These are phyloP conservation scores for Agrotis ipsilon DNA, from an alignment of 2,888 invertebrate species.

Conservation along the genomic window DNA sequence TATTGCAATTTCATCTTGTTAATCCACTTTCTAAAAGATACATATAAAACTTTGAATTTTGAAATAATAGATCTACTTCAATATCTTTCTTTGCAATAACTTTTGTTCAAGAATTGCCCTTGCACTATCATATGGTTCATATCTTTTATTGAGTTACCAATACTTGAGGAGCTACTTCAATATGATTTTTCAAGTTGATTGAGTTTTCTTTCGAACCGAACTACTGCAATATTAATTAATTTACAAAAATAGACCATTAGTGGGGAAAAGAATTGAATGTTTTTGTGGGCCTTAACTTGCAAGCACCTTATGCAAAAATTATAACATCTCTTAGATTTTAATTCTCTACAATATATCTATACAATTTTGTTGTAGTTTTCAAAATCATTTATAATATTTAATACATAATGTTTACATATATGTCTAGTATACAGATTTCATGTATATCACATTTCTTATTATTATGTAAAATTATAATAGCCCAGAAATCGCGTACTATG, in stretches of 20 bases:
- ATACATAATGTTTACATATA: too few relatives aligned
- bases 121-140: not conserved
- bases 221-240: not conserved
- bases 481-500: not conserved
- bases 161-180: not conserved
- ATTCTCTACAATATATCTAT: not conserved
- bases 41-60: not conserved
- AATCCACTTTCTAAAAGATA: constrained; percentile 5
- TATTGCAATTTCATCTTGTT: constrained; percentile 1
- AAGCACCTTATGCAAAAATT: not conserved
- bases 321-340: not conserved
- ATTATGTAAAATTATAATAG: too few relatives aligned
- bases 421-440: too few relatives aligned
- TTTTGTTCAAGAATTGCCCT: not conserved
- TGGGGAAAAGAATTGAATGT: too few relatives aligned
- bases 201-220: not conserved
- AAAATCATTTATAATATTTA: not conserved
- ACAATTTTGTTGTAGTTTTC: not conserved
- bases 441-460: too few relatives aligned
- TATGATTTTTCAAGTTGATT: not conserved
- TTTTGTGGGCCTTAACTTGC: not conserved
- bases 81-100: not conserved
- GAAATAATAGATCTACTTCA: not conserved
- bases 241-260: not conserved
- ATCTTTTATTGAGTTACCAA: not conserved